Evolutionary conservation across 2,888 invertebrate genomes (phyloP), one percentile per base, ranked within the genome.

Genomic region (Busseola fusca): DNA sequence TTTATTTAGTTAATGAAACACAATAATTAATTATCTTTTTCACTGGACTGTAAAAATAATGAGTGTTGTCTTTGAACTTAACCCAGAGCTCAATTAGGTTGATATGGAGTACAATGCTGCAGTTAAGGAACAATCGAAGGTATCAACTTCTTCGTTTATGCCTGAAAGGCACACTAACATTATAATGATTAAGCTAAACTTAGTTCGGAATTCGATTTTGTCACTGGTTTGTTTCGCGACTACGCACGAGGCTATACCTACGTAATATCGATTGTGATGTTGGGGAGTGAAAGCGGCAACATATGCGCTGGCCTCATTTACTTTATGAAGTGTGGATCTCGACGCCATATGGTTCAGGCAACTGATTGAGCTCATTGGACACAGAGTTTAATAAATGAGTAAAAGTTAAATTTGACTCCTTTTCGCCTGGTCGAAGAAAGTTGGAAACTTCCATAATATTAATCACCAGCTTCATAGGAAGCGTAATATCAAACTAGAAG

Each of bases 261-360:
- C 90, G 91, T 91, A 92, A 91, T 88, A 90, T 87, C 87, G 91
- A 92, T 91, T 93, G 91, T 93, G 91, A 89, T 92, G 91, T 89
- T 91, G 91, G 91, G 91, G 93, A 95, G 95, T 94, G 95, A 95
- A 95, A 95, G 95, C 94, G 92, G 92, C 88, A 91, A 92, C 94
- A 95, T 94, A 94, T 93, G 95, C 65, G 79, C 89, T 90, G 93
- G 90, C 94, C 95, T 93, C 94, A 93, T 94, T 95, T 92, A 90
- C 89, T 92, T 91, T 92, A 93, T 92, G 90, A 92, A 92, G 91
- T 92, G 93, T 91, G 91, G 91, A 93, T 91, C 92, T 91, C 91
- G 88, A 86, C 91, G 92, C 95, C 95, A 95, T 95, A 95, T 95
- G 95, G 92, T 90, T 88, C 89, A 86, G 88, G 91, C 93, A 94